Evolutionary conservation across 2,113 vertebrate species (phyloP).

Genomic region (Phalacrocorax carbo): DNA sequence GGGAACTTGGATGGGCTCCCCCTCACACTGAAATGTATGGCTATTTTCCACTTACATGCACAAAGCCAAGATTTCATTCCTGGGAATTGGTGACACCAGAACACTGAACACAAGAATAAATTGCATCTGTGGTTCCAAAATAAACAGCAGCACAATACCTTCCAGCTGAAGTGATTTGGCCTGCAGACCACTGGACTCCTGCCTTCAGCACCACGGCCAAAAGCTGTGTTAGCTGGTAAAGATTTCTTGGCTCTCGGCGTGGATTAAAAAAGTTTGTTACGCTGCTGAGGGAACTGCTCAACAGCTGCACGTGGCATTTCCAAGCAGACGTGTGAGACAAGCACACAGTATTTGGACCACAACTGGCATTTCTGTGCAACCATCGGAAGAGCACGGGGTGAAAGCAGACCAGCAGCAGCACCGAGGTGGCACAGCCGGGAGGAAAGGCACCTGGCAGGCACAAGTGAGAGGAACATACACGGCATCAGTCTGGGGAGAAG

Average conservation of each 20-base stretch:
- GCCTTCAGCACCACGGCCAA: not conserved
- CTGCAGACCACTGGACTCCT: not conserved
- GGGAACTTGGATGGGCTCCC: not conserved
- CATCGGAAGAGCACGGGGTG: fast-evolving
- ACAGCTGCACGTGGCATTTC: not conserved
- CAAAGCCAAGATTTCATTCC: not conserved
- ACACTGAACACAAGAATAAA: not conserved
- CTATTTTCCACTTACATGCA: not conserved
- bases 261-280: not conserved
- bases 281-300: not conserved
- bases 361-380: not conserved
- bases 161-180: slow-evolving; percentile 48
- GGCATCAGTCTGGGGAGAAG: not conserved
- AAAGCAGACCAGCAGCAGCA: fast-evolving
- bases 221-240: not conserved
- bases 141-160: slow-evolving; percentile 43
- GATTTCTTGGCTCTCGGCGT: not conserved
- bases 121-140: slow-evolving; percentile 16
- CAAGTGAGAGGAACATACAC: fast-evolving
- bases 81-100: not conserved
- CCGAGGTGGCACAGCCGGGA: not conserved
- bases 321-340: not conserved
- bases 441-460: not conserved
- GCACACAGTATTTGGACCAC: not conserved
- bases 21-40: not conserved